Conservation (phyloP, 1,140 invertebrate species). For the Aphaenogaster ashmeadi region DNA sequence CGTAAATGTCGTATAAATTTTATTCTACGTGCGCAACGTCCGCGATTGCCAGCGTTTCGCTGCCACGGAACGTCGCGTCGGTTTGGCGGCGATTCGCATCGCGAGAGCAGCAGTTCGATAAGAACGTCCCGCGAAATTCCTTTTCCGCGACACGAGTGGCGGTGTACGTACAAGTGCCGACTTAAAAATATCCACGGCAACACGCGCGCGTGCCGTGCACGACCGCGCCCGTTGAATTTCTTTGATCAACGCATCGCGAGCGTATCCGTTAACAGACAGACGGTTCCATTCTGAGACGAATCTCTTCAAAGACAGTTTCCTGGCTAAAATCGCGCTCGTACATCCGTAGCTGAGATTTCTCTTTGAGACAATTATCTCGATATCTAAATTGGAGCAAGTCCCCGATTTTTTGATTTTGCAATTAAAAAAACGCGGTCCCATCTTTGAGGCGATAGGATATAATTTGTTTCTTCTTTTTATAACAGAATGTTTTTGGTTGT, state of each 20-base stretch:
- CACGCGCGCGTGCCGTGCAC: conserved; percentile 35
- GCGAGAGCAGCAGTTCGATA: conserved; percentile 15
- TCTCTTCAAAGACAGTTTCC: background rate
- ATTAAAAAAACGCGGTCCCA: background rate
- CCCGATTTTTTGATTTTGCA: background rate
- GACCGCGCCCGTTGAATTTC: conserved; percentile 58
- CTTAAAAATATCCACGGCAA: conserved; percentile 69
- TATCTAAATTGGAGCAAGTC: background rate
- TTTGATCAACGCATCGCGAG: conserved; percentile 34
- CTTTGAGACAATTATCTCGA: background rate
- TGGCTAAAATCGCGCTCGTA: background rate
- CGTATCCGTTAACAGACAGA: conserved; percentile 32
- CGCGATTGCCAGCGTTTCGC: background rate
- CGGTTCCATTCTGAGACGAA: conserved; percentile 32
- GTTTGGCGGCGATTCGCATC: background rate
- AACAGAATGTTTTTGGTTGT: background rate
- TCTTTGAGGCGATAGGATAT: background rate
- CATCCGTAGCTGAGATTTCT: background rate
- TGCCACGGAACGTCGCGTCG: background rate
- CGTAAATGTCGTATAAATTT: background rate
- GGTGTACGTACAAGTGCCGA: conserved; percentile 40
- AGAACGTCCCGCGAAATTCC: conserved; percentile 54
- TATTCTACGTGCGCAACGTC: background rate
- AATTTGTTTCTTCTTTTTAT: background rate
- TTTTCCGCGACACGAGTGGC: conserved; percentile 37